These are phyloP conservation scores for Idaea dimidiata DNA, from an alignment of 2,888 invertebrate genomes.

Conservation along the genomic window DNA sequence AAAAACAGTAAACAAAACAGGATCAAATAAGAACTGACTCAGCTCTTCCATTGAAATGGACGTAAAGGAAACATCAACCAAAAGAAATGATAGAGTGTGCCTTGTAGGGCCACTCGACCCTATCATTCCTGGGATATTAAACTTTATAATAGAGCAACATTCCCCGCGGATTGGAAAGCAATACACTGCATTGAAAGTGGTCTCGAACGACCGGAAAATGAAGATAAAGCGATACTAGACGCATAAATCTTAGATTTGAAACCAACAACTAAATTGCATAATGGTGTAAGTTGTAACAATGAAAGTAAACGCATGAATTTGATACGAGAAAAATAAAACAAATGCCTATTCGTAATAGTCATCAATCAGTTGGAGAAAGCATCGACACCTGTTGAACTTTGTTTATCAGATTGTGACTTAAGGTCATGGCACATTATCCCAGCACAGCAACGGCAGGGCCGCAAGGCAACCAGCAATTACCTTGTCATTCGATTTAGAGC, in stretches of 20 bases:
- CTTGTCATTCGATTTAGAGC: too few species aligned
- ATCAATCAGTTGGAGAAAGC: constrained; percentile 21
- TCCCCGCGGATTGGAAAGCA: constrained; percentile 48
- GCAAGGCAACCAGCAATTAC: too few species aligned
- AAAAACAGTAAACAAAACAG: too few species aligned
- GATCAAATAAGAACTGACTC: too few species aligned
- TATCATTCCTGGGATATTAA: constrained; percentile 23
- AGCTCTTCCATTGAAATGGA: not conserved
- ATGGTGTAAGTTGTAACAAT: constrained; percentile 6
- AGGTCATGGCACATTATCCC: too few species aligned
- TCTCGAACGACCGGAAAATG: constrained; percentile 21
- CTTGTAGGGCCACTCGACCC: not conserved
- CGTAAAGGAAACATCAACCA: not conserved
- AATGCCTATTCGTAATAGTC: constrained; percentile 14
- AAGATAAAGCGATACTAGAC: constrained; percentile 17
- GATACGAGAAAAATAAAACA: not conserved
- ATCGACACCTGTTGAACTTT: constrained; percentile 10
- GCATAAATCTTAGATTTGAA: constrained; percentile 3
- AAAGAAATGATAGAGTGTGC: not conserved
- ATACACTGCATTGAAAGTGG: constrained; percentile 45
- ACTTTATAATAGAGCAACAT: constrained; percentile 43
- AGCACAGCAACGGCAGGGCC: too few species aligned
- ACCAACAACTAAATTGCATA: constrained; percentile 18
- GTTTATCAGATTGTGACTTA: not conserved
- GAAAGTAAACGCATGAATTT: constrained; percentile 9